Evolutionary conservation across 2,888 invertebrate genomes (phyloP).

Genomic region (Rhagonycha lutea): DNA sequence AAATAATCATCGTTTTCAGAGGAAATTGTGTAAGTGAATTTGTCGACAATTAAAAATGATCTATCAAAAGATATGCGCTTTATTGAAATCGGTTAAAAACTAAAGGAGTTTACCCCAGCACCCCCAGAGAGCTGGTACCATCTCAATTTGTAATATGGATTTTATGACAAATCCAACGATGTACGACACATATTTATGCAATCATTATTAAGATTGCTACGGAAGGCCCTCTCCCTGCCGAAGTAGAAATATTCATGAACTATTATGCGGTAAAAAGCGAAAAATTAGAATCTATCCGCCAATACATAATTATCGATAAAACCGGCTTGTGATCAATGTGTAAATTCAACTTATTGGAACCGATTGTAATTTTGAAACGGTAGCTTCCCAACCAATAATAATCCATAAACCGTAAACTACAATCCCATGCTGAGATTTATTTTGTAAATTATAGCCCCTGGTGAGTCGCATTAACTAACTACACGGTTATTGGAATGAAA

Average conservation of each 20-base stretch:
- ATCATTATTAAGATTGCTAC: too few relatives aligned
- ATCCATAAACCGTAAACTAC: background rate
- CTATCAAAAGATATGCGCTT: too few relatives aligned
- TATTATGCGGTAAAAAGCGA: constrained; percentile 33
- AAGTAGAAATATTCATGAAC: constrained; percentile 37
- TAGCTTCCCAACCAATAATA: background rate
- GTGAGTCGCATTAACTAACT: constrained; percentile 34
- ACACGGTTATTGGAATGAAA: constrained; percentile 44
- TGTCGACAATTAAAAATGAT: too few relatives aligned
- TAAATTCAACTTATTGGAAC: background rate
- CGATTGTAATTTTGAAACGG: background rate
- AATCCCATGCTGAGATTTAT: constrained; percentile 6
- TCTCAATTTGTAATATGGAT: too few relatives aligned
- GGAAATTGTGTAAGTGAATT: too few relatives aligned
- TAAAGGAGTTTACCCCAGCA: too few relatives aligned
- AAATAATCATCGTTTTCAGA: too few relatives aligned
- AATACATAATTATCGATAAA: background rate
- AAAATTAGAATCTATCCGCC: constrained; percentile 10
- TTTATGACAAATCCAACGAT: too few relatives aligned
- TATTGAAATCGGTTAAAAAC: too few relatives aligned
- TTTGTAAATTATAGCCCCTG: constrained; percentile 42
- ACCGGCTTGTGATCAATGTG: background rate
- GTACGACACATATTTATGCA: too few relatives aligned
- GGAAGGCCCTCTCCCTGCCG: too few relatives aligned
- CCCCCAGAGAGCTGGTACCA: too few relatives aligned